These are phyloP conservation scores for Martes martes DNA, from an alignment of 2,113 vertebrate genomes.

Conservation along the genomic window DNA sequence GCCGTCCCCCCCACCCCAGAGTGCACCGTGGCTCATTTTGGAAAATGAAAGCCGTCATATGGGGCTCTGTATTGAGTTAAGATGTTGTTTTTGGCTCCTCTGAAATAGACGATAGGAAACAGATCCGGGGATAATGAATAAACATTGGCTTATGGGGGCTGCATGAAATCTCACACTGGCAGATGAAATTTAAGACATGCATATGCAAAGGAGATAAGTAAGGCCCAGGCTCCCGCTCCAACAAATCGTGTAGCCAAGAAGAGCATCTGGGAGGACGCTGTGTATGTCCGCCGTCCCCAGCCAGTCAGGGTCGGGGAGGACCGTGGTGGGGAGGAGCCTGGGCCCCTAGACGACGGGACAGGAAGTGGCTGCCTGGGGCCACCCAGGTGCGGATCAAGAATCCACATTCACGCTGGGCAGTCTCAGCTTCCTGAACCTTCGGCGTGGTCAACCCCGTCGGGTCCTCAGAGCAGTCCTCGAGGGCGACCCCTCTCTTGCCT, in stretches of 20 bases:
- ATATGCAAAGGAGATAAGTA: not conserved
- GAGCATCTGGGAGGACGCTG: accelerated
- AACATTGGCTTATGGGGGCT: slow-evolving; percentile 65
- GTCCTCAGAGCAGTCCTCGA: not conserved
- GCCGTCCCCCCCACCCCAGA: not conserved
- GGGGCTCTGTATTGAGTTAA: slow-evolving; percentile 36
- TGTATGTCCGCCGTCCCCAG: not conserved
- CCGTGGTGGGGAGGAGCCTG: not conserved
- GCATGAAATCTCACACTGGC: not conserved
- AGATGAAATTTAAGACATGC: slow-evolving; percentile 27
- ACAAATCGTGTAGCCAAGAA: accelerated
- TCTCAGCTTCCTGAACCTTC: not conserved
- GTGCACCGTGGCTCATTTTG: not conserved
- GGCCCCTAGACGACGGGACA: not conserved
- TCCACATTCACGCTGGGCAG: not conserved
- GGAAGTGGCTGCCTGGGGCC: not conserved
- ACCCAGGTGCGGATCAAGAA: not conserved
- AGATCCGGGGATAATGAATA: slow-evolving; percentile 60
- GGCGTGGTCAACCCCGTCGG: accelerated
- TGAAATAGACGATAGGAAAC: slow-evolving; percentile 65
- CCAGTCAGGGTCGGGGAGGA: not conserved
- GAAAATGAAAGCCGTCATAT: slow-evolving; percentile 31
- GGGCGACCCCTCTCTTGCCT: accelerated
- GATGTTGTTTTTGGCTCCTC: slow-evolving; percentile 66
- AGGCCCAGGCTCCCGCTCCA: not conserved